Evolutionary conservation across 2,797 vertebrate species (phyloP), one percentile per base, ranked within the genome.

Genomic region (Salarias fasciatus): DNA sequence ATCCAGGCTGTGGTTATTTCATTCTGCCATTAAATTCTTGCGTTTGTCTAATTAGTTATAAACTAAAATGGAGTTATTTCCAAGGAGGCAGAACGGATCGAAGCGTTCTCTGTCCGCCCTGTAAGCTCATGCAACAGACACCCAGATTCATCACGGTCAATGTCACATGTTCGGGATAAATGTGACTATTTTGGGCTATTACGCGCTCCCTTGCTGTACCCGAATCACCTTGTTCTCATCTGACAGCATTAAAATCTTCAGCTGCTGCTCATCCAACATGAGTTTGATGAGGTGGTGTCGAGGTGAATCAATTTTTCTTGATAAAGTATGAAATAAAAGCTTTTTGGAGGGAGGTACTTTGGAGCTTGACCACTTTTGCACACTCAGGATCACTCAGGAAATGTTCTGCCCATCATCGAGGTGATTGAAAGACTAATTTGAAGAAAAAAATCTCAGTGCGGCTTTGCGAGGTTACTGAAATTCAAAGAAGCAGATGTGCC

Each of bases 401-500:
- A 5, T 44, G 42, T 44, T 8, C 15, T 41, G 5, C 5, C 29
- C n/a, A 5, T 42, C 36, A 2, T n/a, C 8, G 54, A 11, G 45
- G 33, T 14, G 14, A 2, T n/a, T 13, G 14, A 56, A 45, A 33
- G 40, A 37, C n/a, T 56, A 13, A 38, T 65, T 24, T 37, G 31
- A 29, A 37, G 14, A 45, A 14, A 45, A 14, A 9, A 59, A 36
- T 18, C 33, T 33, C 12, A 4, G 42, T 35, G 14, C 5, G 18
- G 53, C 61, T 61, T 69, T 63, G 29, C 59, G 45, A 61, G 24
- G 55, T 53, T 54, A 64, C 69, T 11, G 6, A 54, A 43, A 51
- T 50, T 61, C 43, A 11, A 53, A 38, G 11, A 69, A 56, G 50
- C 75, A 87, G 70, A 83, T 80, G 77, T 82, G 73, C 64, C 70